phyloP scores from a whole-genome alignment of 2,113 vertebrate species.

The Rousettus leschenaultii region DNA sequence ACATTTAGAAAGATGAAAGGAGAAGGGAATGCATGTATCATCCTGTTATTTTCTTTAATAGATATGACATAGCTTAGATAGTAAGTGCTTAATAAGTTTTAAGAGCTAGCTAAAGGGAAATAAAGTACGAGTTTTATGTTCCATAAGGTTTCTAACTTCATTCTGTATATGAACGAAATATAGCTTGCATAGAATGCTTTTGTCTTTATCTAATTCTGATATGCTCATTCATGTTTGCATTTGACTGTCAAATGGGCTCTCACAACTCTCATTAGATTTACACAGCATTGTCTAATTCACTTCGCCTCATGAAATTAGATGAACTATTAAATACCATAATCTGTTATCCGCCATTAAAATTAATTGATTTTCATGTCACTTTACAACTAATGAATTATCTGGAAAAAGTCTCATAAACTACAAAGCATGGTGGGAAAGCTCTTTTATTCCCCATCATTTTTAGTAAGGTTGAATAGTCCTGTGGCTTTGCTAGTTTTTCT shows the following conservation, averaged over 20 bases:
- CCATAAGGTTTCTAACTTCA: slow-evolving; percentile 76
- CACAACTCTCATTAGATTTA: slow-evolving; percentile 81
- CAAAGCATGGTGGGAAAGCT: slow-evolving; percentile 64
- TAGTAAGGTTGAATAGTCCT: slow-evolving; percentile 63
- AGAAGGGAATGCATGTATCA: background rate
- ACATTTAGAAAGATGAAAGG: background rate
- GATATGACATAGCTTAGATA: background rate
- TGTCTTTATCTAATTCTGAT: slow-evolving; percentile 73
- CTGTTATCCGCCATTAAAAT: slow-evolving; percentile 86
- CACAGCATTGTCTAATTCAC: slow-evolving; percentile 84
- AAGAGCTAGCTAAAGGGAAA: slow-evolving; percentile 62
- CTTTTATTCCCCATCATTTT: slow-evolving; percentile 76
- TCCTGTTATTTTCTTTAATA: background rate
- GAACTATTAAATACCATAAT: slow-evolving; percentile 86
- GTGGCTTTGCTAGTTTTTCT: slow-evolving; percentile 37
- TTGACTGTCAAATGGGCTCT: slow-evolving; percentile 79
- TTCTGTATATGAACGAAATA: slow-evolving; percentile 73
- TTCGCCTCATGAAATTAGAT: slow-evolving; percentile 85
- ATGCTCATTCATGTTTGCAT: slow-evolving; percentile 74
- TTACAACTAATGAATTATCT: slow-evolving; percentile 83
- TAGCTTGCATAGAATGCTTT: slow-evolving; percentile 68
- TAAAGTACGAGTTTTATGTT: slow-evolving; percentile 58
- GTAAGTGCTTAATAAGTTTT: slow-evolving; percentile 12
- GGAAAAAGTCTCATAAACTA: slow-evolving; percentile 77
- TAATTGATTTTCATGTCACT: slow-evolving; percentile 85